Evolutionary conservation across 1,140 invertebrate genomes (phyloP), one percentile per base, ranked within the genome.

Genomic region (Anastrepha obliqua): DNA sequence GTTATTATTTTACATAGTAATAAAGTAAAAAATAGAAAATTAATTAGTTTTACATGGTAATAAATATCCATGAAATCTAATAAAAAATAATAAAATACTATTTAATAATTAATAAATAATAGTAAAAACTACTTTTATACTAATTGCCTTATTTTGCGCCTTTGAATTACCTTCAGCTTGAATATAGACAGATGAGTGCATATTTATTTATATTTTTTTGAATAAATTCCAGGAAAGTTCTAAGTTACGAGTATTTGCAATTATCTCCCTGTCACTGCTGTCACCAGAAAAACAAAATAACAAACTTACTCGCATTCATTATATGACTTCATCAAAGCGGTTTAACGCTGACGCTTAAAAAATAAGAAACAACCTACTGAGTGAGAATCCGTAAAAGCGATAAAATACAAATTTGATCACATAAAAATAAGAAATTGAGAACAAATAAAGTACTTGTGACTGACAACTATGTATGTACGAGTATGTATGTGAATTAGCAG

Each of bases 321-420:
- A 67, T 67, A 81, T 81, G 74, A 81, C 20, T 20, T 51, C 74
- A 81, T 81, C 74, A 81, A 74, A 74, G 67, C 67, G 74, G 47
- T 47, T 81, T 81, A 55, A 51, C 29, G 74, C 29, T 51, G 42
- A 74, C n/a, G 47, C 6, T 81, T 11, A n/a, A 70, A 17, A 55
- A 29, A 55, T n/a, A 55, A 58, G 44, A 9, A 47, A 51, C 2
- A 9, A 39, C 11, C 4, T 17, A n/a, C 8, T 17, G 15, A 13
- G 51, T 81, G 47, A 55, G 44, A 20, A 29, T n/a, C 74, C 70
- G 44, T 74, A 51, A 74, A 74, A 47, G 44, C 29, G 1, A 74
- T 74, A 74, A 74, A 74, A 47, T 47, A 74, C 70, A 74, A 74
- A 47, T 51, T 47, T 47, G 42, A 47, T 47, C 3, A 51, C 5